These are phyloP conservation scores for Grantiella picta DNA, from an alignment of 2,113 vertebrate species.

Conservation along the genomic window DNA sequence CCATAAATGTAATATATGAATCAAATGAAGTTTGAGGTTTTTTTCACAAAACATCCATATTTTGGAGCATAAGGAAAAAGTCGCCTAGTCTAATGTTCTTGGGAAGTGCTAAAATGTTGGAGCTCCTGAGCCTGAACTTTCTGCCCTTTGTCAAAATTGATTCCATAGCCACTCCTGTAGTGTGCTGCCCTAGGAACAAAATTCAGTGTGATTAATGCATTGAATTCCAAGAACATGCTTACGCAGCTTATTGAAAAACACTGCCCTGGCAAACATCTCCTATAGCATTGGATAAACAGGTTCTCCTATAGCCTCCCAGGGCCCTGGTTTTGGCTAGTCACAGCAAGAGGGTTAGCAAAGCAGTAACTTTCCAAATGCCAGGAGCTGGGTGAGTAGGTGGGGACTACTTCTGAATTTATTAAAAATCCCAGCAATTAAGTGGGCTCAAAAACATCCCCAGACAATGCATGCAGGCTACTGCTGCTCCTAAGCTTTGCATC, in stretches of 20 bases:
- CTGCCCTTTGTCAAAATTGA: background rate
- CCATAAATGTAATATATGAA: background rate
- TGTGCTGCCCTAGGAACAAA: background rate
- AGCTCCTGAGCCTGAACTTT: background rate
- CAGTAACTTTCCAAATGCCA: background rate
- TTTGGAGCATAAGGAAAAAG: background rate
- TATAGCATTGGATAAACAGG: background rate
- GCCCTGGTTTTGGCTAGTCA: background rate
- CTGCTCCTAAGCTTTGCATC: background rate
- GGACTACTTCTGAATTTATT: background rate
- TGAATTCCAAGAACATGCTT: background rate
- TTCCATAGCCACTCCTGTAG: background rate
- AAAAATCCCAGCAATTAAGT: background rate
- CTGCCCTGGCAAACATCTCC: background rate
- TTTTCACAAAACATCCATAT: background rate
- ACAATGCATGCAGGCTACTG: background rate
- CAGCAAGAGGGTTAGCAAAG: background rate
- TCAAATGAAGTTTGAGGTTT: background rate
- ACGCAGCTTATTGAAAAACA: background rate
- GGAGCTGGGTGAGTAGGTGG: background rate
- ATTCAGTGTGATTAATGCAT: background rate
- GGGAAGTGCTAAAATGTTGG: background rate
- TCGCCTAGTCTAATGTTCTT: background rate
- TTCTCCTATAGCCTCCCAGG: background rate
- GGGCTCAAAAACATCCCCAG: background rate